These are phyloP conservation scores for Diorhabda elongata DNA, from an alignment of 1,140 invertebrate species.

Conservation along the genomic window DNA sequence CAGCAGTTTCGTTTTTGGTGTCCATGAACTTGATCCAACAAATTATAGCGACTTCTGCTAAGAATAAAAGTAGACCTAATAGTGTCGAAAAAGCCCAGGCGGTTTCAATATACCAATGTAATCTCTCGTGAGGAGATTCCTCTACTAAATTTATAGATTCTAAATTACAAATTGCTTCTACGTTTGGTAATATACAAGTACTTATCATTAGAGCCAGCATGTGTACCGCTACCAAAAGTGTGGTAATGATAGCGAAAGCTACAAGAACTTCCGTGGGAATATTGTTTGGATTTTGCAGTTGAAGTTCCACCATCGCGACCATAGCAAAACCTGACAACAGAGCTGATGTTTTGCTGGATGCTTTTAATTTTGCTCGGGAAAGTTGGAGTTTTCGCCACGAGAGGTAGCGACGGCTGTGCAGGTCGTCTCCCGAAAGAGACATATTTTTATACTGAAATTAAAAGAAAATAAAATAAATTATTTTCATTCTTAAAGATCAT, in stretches of 20 bases:
- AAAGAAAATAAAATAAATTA: neutral
- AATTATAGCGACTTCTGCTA: slow-evolving; percentile 90
- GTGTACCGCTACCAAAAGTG: slow-evolving; percentile 92
- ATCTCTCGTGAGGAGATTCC: slow-evolving; percentile 80
- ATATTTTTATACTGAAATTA: slow-evolving; percentile 48
- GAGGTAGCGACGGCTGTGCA: slow-evolving; percentile 77
- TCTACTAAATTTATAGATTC: slow-evolving; percentile 79
- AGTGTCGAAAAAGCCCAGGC: slow-evolving; percentile 97
- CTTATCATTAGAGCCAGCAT: slow-evolving; percentile 98
- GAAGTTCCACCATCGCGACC: slow-evolving; percentile 79
- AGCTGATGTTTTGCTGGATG: slow-evolving; percentile 93
- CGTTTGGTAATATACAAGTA: slow-evolving; percentile 94
- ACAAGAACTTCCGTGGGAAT: slow-evolving; percentile 77
- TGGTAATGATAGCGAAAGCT: slow-evolving; percentile 92
- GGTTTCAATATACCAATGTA: slow-evolving; percentile 93
- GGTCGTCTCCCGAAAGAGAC: slow-evolving; percentile 65
- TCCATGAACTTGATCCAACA: slow-evolving; percentile 92
- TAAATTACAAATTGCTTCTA: slow-evolving; percentile 83
- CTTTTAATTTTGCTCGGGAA: slow-evolving; percentile 92
- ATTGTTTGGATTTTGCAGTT: slow-evolving; percentile 27
- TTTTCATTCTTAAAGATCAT: too few species aligned
- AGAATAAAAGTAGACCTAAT: slow-evolving; percentile 86
- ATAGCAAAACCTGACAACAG: slow-evolving; percentile 94
- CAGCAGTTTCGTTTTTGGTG: slow-evolving; percentile 62
- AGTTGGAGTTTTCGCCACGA: slow-evolving; percentile 90